phyloP scores from a whole-genome alignment of 2,113 vertebrate genomes.

The Corydoras maculifer region DNA sequence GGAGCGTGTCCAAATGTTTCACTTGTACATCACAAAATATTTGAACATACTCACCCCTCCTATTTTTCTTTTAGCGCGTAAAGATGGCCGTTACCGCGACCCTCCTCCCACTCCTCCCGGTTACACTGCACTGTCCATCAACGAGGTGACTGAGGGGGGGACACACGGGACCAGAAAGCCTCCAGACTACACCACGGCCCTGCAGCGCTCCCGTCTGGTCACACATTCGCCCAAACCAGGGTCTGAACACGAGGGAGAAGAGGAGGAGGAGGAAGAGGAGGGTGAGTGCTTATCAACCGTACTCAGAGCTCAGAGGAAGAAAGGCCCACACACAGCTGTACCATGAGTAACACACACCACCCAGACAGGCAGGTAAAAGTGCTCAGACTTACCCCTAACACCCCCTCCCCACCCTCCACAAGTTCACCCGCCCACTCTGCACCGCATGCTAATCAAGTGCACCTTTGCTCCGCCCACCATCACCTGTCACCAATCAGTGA shows the following conservation, averaged over 20 bases:
- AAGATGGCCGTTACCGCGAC: slow-evolving; percentile 89
- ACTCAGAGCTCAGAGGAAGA: slow-evolving; percentile 71
- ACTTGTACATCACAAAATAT: too few relatives aligned
- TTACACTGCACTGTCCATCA: slow-evolving; percentile 88
- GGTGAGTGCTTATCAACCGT: slow-evolving; percentile 81
- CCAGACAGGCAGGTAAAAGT: slow-evolving; percentile 66
- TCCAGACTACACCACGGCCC: slow-evolving; percentile 90
- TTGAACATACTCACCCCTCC: neutral
- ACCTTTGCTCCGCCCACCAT: slow-evolving; percentile 14
- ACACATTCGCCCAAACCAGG: slow-evolving; percentile 67
- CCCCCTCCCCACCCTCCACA: neutral
- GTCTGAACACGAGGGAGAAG: slow-evolving; percentile 30
- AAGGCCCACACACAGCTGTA: slow-evolving; percentile 58
- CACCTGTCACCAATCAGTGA: slow-evolving; percentile 35
- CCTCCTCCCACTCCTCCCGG: slow-evolving; percentile 92
- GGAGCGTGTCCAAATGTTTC: too few relatives aligned
- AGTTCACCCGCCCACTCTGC: slow-evolving; percentile 18
- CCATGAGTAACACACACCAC: slow-evolving; percentile 63
- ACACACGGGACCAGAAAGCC: slow-evolving; percentile 79
- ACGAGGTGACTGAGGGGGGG: slow-evolving; percentile 79
- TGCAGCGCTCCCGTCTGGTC: slow-evolving; percentile 92
- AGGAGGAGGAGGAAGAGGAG: slow-evolving; percentile 66
- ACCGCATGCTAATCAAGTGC: slow-evolving; percentile 33
- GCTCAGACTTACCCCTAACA: slow-evolving; percentile 19
- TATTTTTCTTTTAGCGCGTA: slow-evolving; percentile 70